Evolutionary conservation across 2,113 vertebrate species (phyloP).

Genomic region (Mellivora capensis): DNA sequence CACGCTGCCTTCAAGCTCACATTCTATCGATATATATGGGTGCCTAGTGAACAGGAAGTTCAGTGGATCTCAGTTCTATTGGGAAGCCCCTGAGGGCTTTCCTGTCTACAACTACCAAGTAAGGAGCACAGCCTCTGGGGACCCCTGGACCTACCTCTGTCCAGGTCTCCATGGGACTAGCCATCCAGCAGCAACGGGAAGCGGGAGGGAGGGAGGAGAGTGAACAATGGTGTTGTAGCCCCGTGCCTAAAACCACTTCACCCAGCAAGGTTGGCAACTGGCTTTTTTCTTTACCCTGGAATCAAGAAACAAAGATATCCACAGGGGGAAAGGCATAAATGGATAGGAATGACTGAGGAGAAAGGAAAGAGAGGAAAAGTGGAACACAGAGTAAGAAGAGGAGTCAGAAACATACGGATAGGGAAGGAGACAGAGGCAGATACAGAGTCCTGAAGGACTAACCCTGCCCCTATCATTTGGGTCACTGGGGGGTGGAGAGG

Average conservation of each 20-base stretch:
- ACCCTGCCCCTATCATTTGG: neutral
- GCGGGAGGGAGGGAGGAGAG: neutral
- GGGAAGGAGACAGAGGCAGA: neutral
- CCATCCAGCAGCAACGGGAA: neutral
- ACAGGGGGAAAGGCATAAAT: neutral
- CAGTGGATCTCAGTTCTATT: neutral
- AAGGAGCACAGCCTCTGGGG: neutral
- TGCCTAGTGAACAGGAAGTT: neutral
- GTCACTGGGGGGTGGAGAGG: neutral
- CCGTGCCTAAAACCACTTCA: neutral
- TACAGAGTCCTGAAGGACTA: neutral
- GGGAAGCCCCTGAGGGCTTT: neutral
- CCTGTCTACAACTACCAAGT: neutral
- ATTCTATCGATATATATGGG: neutral
- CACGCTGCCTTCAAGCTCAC: neutral
- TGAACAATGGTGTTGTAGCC: too few species aligned
- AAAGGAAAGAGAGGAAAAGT: neutral
- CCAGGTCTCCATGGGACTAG: neutral
- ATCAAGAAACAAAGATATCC: constrained; percentile 1
- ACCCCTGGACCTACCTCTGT: neutral
- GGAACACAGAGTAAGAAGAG: neutral
- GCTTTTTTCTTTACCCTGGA: constrained; percentile 1
- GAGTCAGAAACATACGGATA: neutral
- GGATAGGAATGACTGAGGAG: neutral
- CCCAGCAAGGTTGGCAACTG: neutral